Base-by-base conservation (phyloP, 2,113 vertebrate species). In the Oryzias celebensis region DNA sequence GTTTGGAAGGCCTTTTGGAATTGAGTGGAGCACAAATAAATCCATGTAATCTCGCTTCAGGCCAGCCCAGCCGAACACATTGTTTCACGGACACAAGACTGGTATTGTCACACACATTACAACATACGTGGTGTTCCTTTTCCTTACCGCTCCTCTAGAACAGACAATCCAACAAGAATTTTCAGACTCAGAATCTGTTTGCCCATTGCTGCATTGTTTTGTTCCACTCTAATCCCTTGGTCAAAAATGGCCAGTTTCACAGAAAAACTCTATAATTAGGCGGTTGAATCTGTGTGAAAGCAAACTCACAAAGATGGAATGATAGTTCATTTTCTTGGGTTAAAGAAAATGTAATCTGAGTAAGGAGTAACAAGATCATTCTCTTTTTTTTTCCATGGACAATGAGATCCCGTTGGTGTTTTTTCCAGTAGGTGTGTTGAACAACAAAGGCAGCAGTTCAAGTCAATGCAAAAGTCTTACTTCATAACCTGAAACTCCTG, bases 131-230 rank as follows among this genome's bases (percentile, higher is more conserved):
- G 56, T 63, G 75, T 74, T 71, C 72, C 65, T 49, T 57, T 80
- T 73, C 52, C n/a, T 64, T 15, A 53, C 55, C 61, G 43, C 71
- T 66, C 58, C 49, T 68, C 60, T 49, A 68, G 65, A 76, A 75
- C 59, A 80, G 87, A 91, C 78, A 90, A 81, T 72, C 61, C 58
- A 26, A 52, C 70, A 71, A 80, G 83, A 88, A 83, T 87, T 87
- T 85, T 68, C 78, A 80, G 65, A 77, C 61, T 24, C 8, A 26
- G 42, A 31, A 45, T 77, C 57, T 23, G 23, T 62, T 61, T 75
- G 56, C 63, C 69, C 72, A 71, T 57, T 64, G 54, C 52, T 16
- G 31, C 59, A 46, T 65, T 20, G 26, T 60, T 85, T 70, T 66
- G 77, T 82, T 87, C 74, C 22, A 49, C 84, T 74, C 31, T 48